Base-by-base conservation (phyloP, 2,113 vertebrate genomes). In the Cromileptes altivelis region DNA sequence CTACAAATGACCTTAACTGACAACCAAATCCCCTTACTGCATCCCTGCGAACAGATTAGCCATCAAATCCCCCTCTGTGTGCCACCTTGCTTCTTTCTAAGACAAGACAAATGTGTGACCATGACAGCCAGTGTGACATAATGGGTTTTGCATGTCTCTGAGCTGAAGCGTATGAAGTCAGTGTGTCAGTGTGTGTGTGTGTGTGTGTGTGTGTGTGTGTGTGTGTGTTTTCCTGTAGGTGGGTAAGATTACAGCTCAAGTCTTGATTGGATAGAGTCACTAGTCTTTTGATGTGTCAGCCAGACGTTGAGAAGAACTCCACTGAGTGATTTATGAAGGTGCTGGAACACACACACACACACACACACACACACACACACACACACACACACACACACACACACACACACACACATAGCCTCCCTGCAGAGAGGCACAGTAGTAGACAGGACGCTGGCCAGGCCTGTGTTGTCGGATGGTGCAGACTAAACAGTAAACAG, bases 401-500 rank as follows among this genome's bases (percentile, higher is more conserved):
- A 67, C 64, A 80, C 79, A 76, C 63, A 84, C 70, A 70, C 63
- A 63, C 25, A 60, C 65, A 61, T 6, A 53, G 68, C 49, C 69
- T 79, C 74, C 78, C 85, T 14, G 21, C 84, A 80, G 80, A 74
- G 65, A 64, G 64, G 40, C 74, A 40, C 50, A 58, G 73, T 15
- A 75, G 80, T n/a, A 50, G 79, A 88, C 79, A 78, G 85, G 60
- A 81, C 64, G 3, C 61, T 30, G 80, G 81, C 83, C 68, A 67
- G 88, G 83, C 33, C 73, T 77, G 90, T 75, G 82, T 78, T 79
- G 89, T 88, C 47, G 37, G 61, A 67, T 15, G 78, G 52, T 19
- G 77, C 88, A 94, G 92, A 93, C 93, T 94, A 92, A 94, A 94
- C 91, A 91, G 82, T 88, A 89, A 92, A 92, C 90, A 92, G 84